Base-by-base conservation (phyloP, 2,888 invertebrate species). In the Orchesellides sinensis region DNA sequence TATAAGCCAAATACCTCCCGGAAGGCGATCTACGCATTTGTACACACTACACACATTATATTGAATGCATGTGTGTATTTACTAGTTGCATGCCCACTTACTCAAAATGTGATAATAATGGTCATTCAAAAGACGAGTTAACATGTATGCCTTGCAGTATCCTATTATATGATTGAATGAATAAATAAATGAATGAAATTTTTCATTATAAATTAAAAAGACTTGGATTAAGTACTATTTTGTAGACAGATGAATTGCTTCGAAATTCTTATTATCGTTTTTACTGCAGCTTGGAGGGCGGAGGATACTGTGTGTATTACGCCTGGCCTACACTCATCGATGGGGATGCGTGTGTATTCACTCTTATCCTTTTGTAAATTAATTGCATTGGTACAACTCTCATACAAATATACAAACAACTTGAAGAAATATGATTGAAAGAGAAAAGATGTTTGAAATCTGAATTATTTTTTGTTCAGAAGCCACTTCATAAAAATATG, bases 1-100 rank as follows among this genome's bases (percentile, higher is more conserved):
- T 63, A 66, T 59, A 49, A 61, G 40, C 72, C 21, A 8, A 10
- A 65, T 65, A 79, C 79, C 79, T 79, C 79, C 79, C 79, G 79
- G 79, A 79, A 79, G 79, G 79, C 72, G 72, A 17, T 56, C 63
- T 63, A 3, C 21, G 29, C 40, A 17, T 35, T 61, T 35, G 14
- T 35, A n/a, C 21, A 59, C 8, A 59, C 27, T 25, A n/a, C n/a
- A n/a, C n/a, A n/a, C 27, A 52, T 52, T 52, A 35, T 52, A n/a
- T n/a, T n/a, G n/a, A n/a, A n/a, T n/a, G n/a, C n/a, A n/a, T n/a
- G n/a, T n/a, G n/a, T n/a, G n/a, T n/a, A n/a, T n/a, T 32, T 32
- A 32, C 32, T 10, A 32, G 10, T 6, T 32, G 32, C 5, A 32
- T 6, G 32, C 32, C 32, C 47, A 35, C 61, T 54, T 23, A 19